Base-by-base conservation (phyloP, 92 coral and sea anemone genomes). In the Palythoa grandiflora region DNA sequence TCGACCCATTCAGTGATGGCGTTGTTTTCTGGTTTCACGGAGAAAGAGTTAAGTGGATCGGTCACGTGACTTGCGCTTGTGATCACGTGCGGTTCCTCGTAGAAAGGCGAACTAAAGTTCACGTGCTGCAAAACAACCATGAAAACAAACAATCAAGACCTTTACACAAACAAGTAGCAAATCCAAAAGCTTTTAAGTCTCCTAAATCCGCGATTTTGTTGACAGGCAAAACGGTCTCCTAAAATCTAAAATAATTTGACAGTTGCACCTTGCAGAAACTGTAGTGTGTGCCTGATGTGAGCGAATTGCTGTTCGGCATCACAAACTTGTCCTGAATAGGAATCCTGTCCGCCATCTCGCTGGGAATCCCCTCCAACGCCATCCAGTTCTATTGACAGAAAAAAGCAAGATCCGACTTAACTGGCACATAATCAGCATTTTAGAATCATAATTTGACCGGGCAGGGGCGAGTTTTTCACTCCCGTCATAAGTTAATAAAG, bases 1-100 rank as follows among this genome's bases (percentile, higher is more conserved):
- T 93, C 96, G 0, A 93, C 60, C 96, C 96, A 93, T 77, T 93
- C 93, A 1, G 93, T 85, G 81, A 93, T 91, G 74, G 94, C 93
- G 86, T 93, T 93, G 83, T 88, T 76, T 20, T 83, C 88, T 19
- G 96, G 96, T 20, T 86, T 73, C 65, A 88, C 88, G 35, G 96
- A 84, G 15, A 87, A 68, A 20, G 84, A 85, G 89, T 93, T 85
- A 61, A 35, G 74, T 16, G 91, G 86, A 52, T 73, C 83, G 12
- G 92, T 83, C 90, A 91, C 91, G 91, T 93, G 96, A 76, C 88
- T 83, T 5, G 96, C 91, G 28, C 90, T 91, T 35, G 96, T 91
- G 80, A 93, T 91, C 78, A 93, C 71, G 35, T 77, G 76, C 14
- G 96, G 96, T 17, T 88, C 74, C 12, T 83, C 90, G 84, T 92